A percentile compares a stretch with the other conserved stretches of the same genome.
Evolutionary conservation across 2,797 vertebrate genomes (phyloP).

Genomic region (Galagoides demidoff): DNA sequence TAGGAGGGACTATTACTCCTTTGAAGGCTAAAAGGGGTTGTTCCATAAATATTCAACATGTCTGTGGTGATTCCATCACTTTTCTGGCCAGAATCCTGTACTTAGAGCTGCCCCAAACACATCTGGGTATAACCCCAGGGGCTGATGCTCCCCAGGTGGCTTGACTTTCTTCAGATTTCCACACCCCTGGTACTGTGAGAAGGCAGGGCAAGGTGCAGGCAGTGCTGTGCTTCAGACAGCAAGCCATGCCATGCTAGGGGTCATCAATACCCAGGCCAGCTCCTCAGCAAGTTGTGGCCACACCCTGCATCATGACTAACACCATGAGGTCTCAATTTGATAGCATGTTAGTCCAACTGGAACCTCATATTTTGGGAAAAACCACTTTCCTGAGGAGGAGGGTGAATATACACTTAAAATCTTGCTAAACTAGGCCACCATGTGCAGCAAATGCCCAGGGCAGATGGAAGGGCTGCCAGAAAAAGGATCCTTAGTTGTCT

Average conservation of each 20-base stretch:
- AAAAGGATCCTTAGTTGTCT: background rate
- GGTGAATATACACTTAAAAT: background rate
- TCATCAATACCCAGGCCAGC: background rate
- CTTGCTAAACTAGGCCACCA: background rate
- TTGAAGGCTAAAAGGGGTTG: background rate
- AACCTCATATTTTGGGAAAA: background rate
- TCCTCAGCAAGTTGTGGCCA: background rate
- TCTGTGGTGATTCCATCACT: background rate
- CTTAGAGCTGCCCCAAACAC: background rate
- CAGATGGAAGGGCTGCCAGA: background rate
- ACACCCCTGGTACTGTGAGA: background rate
- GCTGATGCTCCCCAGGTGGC: background rate
- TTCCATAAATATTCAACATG: background rate
- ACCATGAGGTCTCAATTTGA: conserved; percentile 29
- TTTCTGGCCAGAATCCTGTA: background rate
- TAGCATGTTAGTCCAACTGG: background rate
- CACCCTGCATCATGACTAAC: background rate
- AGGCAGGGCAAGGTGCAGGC: background rate
- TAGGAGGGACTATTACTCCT: background rate
- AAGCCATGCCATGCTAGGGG: background rate
- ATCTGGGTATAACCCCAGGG: background rate
- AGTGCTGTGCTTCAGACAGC: background rate
- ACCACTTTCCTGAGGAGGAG: background rate
- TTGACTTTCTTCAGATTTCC: background rate
- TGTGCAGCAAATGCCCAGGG: background rate